Conservation (phyloP, 2,888 invertebrate genomes). For the Apamea epomidion region DNA sequence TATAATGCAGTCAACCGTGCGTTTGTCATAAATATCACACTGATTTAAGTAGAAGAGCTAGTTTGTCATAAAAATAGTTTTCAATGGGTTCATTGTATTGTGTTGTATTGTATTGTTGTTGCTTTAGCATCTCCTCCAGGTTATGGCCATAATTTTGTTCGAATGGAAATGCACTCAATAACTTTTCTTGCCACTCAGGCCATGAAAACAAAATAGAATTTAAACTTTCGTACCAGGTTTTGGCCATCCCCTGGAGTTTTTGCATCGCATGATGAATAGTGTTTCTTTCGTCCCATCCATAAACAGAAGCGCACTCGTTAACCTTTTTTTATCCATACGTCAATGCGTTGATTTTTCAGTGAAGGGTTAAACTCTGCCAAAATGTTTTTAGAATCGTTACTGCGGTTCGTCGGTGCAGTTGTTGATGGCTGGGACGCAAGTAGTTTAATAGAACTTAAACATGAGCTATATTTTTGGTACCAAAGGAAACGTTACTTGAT, state of each 20-base stretch:
- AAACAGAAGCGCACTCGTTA: background rate
- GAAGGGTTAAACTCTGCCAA: background rate
- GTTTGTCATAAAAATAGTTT: too few relatives aligned
- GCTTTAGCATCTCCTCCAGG: too few relatives aligned
- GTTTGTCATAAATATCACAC: too few relatives aligned
- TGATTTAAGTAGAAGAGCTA: too few relatives aligned
- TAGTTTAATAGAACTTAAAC: constrained; percentile 1
- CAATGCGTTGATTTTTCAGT: background rate
- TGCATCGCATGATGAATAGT: background rate
- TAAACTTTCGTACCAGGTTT: background rate
- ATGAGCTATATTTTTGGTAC: background rate
- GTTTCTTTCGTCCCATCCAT: background rate
- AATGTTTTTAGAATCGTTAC: background rate
- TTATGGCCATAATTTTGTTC: too few relatives aligned
- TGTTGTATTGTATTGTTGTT: too few relatives aligned
- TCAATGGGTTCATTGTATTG: too few relatives aligned
- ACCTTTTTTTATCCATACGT: background rate
- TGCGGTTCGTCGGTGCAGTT: background rate
- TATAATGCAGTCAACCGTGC: too few relatives aligned
- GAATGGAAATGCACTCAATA: background rate
- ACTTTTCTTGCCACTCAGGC: background rate
- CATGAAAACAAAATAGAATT: background rate
- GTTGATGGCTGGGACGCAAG: constrained; percentile 5
- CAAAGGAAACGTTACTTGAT: too few relatives aligned
- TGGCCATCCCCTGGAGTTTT: background rate